Evolutionary conservation across 2,113 vertebrate species (phyloP).

Genomic region (Pterophyllum scalare): DNA sequence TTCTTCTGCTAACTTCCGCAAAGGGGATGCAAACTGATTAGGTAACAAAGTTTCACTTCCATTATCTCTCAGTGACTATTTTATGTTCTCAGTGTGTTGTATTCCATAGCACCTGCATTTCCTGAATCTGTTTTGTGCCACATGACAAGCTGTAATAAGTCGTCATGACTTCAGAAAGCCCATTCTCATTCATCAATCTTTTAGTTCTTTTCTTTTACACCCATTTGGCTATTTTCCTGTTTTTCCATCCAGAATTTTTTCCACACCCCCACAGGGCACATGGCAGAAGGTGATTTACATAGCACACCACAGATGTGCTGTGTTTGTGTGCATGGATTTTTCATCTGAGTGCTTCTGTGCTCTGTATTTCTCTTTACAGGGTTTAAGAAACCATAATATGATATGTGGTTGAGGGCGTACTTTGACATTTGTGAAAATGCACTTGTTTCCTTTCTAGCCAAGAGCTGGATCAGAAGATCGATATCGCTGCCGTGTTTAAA

Average conservation of each 20-base stretch:
- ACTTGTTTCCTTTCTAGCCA: neutral
- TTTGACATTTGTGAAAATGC: neutral
- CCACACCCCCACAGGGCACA: neutral
- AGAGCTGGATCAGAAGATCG: neutral
- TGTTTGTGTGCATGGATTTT: neutral
- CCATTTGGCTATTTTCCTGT: conserved; percentile 8
- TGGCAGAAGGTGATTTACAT: conserved; percentile 34
- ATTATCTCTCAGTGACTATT: conserved; percentile 21
- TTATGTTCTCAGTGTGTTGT: conserved; percentile 50
- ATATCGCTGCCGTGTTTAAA: neutral
- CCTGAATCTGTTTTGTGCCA: conserved; percentile 47
- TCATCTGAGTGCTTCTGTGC: neutral
- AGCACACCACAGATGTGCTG: neutral
- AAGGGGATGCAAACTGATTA: conserved; percentile 39
- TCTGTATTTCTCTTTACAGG: neutral
- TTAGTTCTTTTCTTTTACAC: conserved; percentile 13
- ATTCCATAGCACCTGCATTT: conserved; percentile 54
- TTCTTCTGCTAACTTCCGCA: conserved; percentile 32
- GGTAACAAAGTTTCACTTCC: conserved; percentile 42
- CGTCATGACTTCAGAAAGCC: neutral
- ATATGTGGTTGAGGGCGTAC: neutral
- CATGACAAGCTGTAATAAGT: conserved; percentile 34
- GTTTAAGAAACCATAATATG: neutral
- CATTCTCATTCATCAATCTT: conserved; percentile 26
- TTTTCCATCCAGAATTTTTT: conserved; percentile 6